These are phyloP conservation scores for Sisyra nigra DNA, from an alignment of 2,888 invertebrate genomes.

Conservation along the genomic window DNA sequence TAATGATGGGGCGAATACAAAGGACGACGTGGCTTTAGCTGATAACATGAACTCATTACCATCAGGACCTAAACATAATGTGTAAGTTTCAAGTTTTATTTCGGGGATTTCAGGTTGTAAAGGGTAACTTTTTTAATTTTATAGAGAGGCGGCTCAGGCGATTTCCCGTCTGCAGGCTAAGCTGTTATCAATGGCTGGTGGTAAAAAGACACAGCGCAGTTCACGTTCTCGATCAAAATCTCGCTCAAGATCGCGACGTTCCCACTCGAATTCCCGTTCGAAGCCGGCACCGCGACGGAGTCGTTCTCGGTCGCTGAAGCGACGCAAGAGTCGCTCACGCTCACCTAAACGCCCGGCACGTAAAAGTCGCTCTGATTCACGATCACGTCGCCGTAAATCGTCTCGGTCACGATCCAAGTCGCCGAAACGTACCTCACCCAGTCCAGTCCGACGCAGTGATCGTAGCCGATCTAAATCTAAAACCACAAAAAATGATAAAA, in stretches of 20 bases:
- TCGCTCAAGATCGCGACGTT: slow-evolving; percentile 20
- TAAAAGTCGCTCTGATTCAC: background rate
- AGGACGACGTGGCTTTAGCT: slow-evolving; percentile 20
- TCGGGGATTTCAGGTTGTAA: background rate
- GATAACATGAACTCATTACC: slow-evolving; percentile 23
- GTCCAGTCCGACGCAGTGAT: background rate
- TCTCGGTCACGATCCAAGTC: slow-evolving; percentile 17
- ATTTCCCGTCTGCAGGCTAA: slow-evolving; percentile 45
- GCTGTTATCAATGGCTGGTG: slow-evolving; percentile 41
- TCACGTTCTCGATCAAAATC: slow-evolving; percentile 19
- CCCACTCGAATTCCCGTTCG: slow-evolving; percentile 20
- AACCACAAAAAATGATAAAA: background rate
- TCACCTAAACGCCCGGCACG: background rate
- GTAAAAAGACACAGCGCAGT: slow-evolving; percentile 19
- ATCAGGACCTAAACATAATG: slow-evolving; percentile 14
- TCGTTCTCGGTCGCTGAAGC: slow-evolving; percentile 4
- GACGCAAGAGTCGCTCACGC: background rate
- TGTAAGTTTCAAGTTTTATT: slow-evolving; percentile 12
- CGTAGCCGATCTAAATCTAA: slow-evolving; percentile 2
- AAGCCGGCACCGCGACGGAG: slow-evolving; percentile 4
- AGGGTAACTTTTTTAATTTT: slow-evolving; percentile 5
- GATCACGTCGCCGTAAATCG: slow-evolving; percentile 2
- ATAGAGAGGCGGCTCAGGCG: slow-evolving; percentile 29
- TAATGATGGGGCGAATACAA: slow-evolving; percentile 22
- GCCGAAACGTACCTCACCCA: background rate